These are phyloP conservation scores for Drosophila sucinea DNA, from an alignment of 1,140 invertebrate species.

Conservation along the genomic window DNA sequence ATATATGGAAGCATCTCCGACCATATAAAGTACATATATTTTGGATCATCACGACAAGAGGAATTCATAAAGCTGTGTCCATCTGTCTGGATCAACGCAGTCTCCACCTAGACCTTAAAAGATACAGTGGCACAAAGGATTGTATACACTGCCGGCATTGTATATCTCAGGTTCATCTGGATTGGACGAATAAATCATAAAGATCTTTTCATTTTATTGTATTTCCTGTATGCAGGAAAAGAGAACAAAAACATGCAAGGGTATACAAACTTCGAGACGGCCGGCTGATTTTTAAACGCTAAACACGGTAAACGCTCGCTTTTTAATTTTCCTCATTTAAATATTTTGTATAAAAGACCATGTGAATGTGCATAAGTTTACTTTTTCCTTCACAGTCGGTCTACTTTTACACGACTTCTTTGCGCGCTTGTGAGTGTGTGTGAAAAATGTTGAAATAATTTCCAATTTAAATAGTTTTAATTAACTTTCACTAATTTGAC, in stretches of 20 bases:
- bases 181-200: too few relatives aligned
- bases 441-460: slow-evolving; percentile 76
- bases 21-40: too few relatives aligned
- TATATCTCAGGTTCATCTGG: too few relatives aligned
- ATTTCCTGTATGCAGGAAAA: not conserved
- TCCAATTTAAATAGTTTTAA: slow-evolving; percentile 82
- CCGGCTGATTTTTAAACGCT: not conserved
- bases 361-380: slow-evolving; percentile 18
- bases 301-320: slow-evolving; percentile 8
- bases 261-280: too few relatives aligned
- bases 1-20: too few relatives aligned
- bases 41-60: too few relatives aligned
- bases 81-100: too few relatives aligned
- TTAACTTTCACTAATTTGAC: slow-evolving; percentile 80
- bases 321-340: slow-evolving; percentile 77
- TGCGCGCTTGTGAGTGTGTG: slow-evolving; percentile 27
- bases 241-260: too few relatives aligned
- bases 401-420: slow-evolving; percentile 53
- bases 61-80: too few relatives aligned
- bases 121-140: too few relatives aligned
- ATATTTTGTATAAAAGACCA: slow-evolving; percentile 62
- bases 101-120: too few relatives aligned
- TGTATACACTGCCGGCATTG: too few relatives aligned
- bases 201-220: not conserved
- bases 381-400: slow-evolving; percentile 31